phyloP scores from a whole-genome alignment of 2,888 invertebrate genomes.

The Neoaliturus tenellus region DNA sequence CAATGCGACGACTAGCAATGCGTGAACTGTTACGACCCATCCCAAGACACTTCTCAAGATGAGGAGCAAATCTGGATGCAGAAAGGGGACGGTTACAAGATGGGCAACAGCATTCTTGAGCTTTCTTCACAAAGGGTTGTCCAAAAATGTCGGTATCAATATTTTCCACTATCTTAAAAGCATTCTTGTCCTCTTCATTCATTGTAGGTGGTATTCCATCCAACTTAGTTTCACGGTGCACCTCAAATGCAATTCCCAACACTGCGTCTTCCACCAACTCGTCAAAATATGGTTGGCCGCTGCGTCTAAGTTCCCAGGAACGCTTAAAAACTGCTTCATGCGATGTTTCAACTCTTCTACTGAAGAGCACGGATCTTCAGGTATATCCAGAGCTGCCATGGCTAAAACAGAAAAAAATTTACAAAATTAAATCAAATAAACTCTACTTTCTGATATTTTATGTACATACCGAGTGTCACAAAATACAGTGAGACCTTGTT shows the following conservation, averaged over 20 bases:
- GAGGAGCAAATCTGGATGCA: slow-evolving; percentile 92
- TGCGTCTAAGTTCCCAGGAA: slow-evolving; percentile 6
- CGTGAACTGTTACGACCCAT: slow-evolving; percentile 95
- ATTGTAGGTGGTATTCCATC: neutral
- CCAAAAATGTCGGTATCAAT: slow-evolving; percentile 86
- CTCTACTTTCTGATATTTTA: too few species aligned
- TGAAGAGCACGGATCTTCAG: slow-evolving; percentile 63
- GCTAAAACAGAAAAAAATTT: neutral
- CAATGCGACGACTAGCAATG: slow-evolving; percentile 90
- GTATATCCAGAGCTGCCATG: neutral
- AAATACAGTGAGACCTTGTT: too few species aligned
- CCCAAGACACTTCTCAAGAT: slow-evolving; percentile 96
- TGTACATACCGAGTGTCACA: too few species aligned
- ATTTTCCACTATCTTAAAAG: slow-evolving; percentile 50
- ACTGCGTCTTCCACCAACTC: slow-evolving; percentile 25
- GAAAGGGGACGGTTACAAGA: slow-evolving; percentile 87
- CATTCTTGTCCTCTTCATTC: slow-evolving; percentile 50
- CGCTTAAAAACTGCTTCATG: neutral
- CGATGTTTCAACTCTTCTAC: slow-evolving; percentile 12
- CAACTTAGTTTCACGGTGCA: neutral
- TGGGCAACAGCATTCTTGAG: slow-evolving; percentile 90
- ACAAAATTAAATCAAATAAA: too few species aligned
- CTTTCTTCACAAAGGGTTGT: slow-evolving; percentile 86
- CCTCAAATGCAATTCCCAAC: slow-evolving; percentile 17
- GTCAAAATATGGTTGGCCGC: slow-evolving; percentile 32